phyloP scores from a whole-genome alignment of 2,888 invertebrate genomes.

The Ctenicera cuprea region DNA sequence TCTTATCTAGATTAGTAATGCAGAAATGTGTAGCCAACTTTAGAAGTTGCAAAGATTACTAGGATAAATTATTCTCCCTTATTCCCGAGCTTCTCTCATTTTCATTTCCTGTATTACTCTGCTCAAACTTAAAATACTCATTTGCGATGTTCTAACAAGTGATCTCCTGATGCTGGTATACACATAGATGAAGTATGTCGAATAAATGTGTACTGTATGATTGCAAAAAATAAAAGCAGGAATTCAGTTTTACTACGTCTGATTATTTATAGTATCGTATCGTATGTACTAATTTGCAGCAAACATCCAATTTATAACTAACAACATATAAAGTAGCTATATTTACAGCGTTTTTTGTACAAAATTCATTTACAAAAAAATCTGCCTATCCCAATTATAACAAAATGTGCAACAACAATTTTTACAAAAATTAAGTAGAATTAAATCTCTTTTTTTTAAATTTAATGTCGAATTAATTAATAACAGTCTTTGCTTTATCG shows the following conservation, averaged over 20 bases:
- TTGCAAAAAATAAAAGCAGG: constrained; percentile 69
- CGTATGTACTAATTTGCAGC: constrained; percentile 1
- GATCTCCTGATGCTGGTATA: constrained; percentile 67
- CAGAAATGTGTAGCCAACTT: constrained; percentile 69
- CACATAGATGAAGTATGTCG: constrained; percentile 68
- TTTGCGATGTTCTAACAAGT: constrained; percentile 60
- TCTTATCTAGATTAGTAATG: constrained; percentile 68
- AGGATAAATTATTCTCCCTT: constrained; percentile 67
- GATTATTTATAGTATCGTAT: constrained; percentile 37
- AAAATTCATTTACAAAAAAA: constrained; percentile 26
- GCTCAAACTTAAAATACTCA: constrained; percentile 59
- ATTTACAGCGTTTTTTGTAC: constrained; percentile 21
- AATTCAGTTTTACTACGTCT: constrained; percentile 65
- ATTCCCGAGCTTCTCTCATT: constrained; percentile 63
- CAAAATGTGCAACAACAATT: constrained; percentile 6
- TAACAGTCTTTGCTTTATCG: constrained; percentile 19
- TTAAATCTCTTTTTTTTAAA: background rate
- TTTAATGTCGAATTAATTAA: background rate
- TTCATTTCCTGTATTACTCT: constrained; percentile 56
- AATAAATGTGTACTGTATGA: constrained; percentile 69
- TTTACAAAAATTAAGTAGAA: background rate
- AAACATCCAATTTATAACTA: constrained; percentile 13
- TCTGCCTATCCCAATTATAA: background rate
- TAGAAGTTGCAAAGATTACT: constrained; percentile 65
- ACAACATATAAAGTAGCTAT: constrained; percentile 7